These are phyloP conservation scores for Ceratothoa steindachneri DNA, from an alignment of 2,888 invertebrate genomes.

Conservation along the genomic window DNA sequence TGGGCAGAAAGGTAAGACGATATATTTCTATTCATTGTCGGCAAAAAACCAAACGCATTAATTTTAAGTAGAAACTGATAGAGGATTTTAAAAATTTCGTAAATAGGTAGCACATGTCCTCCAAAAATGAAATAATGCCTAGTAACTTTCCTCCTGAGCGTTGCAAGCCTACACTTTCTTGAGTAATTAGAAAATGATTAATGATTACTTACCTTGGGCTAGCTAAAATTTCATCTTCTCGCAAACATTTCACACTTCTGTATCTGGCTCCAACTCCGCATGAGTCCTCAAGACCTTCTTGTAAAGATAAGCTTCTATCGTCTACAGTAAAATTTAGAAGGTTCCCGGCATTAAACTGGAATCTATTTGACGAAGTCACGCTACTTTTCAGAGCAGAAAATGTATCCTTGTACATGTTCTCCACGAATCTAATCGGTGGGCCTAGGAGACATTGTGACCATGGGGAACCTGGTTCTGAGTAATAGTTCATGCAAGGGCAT, in stretches of 20 bases:
- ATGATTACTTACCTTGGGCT: conserved; percentile 39
- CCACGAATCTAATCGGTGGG: background rate
- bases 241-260: conserved; percentile 25
- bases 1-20: no score
- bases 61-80: no score
- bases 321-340: background rate
- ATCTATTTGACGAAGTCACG: no score
- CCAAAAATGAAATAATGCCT: no score
- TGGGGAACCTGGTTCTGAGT: conserved; percentile 19
- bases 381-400: background rate
- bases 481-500: conserved; percentile 33
- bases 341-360: background rate
- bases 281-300: background rate
- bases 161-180: no score
- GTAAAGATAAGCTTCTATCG: background rate
- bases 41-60: no score
- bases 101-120: no score
- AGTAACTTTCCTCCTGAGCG: no score
- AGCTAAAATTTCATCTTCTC: conserved; percentile 33
- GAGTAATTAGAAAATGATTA: no score
- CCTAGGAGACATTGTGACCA: conserved; percentile 40
- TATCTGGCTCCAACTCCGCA: conserved; percentile 40
- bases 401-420: background rate
- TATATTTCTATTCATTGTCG: no score
- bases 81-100: no score